Conservation (phyloP, 2,888 invertebrate species). For the Phengaris alcon region DNA sequence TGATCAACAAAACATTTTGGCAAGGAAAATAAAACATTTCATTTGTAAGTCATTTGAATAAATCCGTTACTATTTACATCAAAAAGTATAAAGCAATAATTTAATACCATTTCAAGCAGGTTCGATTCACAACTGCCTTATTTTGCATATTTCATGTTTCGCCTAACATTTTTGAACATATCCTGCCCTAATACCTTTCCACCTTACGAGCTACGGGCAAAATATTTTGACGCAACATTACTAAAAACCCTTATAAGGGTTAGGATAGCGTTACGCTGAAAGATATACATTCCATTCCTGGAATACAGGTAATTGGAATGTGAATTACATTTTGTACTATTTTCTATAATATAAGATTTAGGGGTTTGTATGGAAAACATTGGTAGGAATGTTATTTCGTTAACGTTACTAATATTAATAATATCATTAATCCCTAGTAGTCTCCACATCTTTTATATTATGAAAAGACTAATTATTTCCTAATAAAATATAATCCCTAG, state of each 20-base stretch:
- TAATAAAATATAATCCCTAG: no score
- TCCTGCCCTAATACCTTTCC: background rate
- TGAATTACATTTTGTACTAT: background rate
- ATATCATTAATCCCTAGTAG: no score
- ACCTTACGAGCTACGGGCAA: conserved; percentile 17
- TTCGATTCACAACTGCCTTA: background rate
- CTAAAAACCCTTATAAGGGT: conserved; percentile 23
- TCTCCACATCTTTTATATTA: no score
- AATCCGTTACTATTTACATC: no score
- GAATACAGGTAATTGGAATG: conserved; percentile 21
- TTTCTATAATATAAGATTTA: background rate
- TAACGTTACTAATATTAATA: no score
- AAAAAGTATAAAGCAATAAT: background rate
- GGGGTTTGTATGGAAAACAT: background rate
- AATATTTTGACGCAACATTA: conserved; percentile 29
- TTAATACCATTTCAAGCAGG: background rate
- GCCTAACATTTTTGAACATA: conserved; percentile 20
- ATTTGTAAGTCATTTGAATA: no score
- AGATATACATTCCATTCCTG: conserved; percentile 25
- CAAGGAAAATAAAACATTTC: background rate
- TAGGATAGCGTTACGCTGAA: conserved; percentile 6
- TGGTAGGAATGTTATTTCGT: background rate
- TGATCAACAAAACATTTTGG: no score
- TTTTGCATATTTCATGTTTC: conserved; percentile 3
- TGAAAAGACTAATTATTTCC: no score